Evolutionary conservation across 92 coral and sea anemone species (phyloP).

Genomic region (Zoanthus solanderi): DNA sequence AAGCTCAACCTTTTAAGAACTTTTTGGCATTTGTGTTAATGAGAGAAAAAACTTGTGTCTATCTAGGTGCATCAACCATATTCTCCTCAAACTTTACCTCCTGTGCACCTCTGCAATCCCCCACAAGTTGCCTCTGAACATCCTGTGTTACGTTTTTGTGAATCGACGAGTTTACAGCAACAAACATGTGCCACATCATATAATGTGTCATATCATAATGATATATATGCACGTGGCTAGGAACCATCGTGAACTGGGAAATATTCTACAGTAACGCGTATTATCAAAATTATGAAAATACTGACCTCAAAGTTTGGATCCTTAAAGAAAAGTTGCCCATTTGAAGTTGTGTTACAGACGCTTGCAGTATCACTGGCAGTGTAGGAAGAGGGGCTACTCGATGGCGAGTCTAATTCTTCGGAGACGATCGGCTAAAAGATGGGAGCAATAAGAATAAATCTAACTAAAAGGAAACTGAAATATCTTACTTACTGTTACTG

Average conservation of each 20-base stretch:
- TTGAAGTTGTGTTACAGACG: constrained; percentile 45
- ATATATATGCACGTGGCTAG: no score
- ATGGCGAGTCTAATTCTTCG: constrained; percentile 87
- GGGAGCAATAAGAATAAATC: not conserved
- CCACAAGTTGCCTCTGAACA: not conserved
- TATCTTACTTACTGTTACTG: constrained; percentile 74
- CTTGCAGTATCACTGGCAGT: constrained; percentile 80
- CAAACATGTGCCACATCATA: no score
- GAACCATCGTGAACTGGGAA: no score
- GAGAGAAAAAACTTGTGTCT: no score
- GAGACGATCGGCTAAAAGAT: constrained; percentile 82
- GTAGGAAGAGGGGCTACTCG: constrained; percentile 93
- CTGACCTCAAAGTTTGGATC: constrained; percentile 94
- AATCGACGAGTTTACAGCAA: no score
- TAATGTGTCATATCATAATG: no score
- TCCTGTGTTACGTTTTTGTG: no score
- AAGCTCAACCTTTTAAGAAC: no score
- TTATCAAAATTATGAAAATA: not conserved
- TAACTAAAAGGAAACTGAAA: not conserved
- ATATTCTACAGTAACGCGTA: not conserved
- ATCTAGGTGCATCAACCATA: no score
- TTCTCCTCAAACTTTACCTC: no score
- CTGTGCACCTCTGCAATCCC: no score
- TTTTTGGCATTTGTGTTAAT: no score
- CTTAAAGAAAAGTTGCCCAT: constrained; percentile 81